Base-by-base conservation (phyloP, 2,113 vertebrate genomes). In the Grallaria varia region DNA sequence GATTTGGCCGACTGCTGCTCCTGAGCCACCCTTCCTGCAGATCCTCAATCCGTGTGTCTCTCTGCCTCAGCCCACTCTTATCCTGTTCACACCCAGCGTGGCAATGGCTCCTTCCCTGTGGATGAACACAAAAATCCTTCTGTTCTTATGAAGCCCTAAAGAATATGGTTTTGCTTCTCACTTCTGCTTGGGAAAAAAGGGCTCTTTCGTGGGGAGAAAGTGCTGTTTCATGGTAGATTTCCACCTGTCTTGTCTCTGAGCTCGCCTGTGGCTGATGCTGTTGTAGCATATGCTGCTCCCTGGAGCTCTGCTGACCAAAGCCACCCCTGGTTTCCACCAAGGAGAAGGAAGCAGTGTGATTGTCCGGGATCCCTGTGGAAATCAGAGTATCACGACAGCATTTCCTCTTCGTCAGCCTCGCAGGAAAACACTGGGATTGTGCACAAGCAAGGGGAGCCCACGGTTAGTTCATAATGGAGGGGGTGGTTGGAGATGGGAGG, bases 371-470 rank as follows among this genome's bases (percentile, higher is more conserved):
- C 49, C 71, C 68, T 7, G 0, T 55, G 84, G 84, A 53, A 84
- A 78, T 23, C 0, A 31, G 1, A 9, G 37, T 0, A 23, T 30
- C 56, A 8, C 23, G 44, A 42, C 3, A 6, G 68, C 73, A 22
- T 37, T 91, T 71, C 56, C n/a, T 37, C 37, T 23, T 42, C 50
- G 5, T 24, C 33, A 42, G 73, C 55, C 80, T 75, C 37, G 8
- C 3, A 5, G 73, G 87, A 22, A 63, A 87, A 42, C 64, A 25
- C 14, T 0, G 7, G 53, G 49, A 31, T 20, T 39, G 45, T 56
- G 67, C 76, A 47, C 31, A 39, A 14, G 12, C 17, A 4, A 8
- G 47, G 69, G 69, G 18, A 79, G 20, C 45, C 50, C 6, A 5
- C 4, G 1, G 17, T 33, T 16, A 13, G 30, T 58, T 50, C 76